Percentiles rank a stretch among this genome's conserved stretches.
phyloP scores from a whole-genome alignment of 2,113 vertebrate genomes.

The Rhadina sibilatrix region DNA sequence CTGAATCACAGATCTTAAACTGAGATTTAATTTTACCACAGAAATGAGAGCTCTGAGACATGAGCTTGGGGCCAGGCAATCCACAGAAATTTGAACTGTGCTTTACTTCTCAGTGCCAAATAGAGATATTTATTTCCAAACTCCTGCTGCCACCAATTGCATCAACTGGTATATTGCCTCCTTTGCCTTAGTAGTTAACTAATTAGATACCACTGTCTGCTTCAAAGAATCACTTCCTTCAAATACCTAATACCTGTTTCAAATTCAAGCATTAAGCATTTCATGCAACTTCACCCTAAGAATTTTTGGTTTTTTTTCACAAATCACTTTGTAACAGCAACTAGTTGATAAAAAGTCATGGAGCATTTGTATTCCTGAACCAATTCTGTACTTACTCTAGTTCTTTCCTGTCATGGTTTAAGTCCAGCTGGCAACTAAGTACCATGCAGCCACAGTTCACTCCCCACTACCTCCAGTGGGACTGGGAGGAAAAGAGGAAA shows the following conservation, averaged over 20 bases:
- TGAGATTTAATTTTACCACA: constrained; percentile 34
- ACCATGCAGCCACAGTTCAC: not conserved
- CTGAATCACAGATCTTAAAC: not conserved
- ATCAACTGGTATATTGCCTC: constrained; percentile 5
- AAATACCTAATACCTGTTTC: not conserved
- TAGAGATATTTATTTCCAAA: constrained; percentile 50
- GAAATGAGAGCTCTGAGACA: not conserved
- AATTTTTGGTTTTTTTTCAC: not conserved
- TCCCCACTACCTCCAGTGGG: not conserved
- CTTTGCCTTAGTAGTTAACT: constrained; percentile 31
- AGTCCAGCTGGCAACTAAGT: not conserved
- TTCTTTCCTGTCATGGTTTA: not conserved
- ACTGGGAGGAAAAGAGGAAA: not conserved
- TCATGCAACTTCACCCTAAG: not conserved
- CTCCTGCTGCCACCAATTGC: constrained; percentile 47
- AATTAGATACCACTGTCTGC: not conserved
- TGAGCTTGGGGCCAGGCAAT: constrained; percentile 1
- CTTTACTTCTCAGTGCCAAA: constrained; percentile 31
- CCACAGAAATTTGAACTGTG: constrained; percentile 31
- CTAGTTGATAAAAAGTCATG: not conserved
- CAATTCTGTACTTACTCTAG: not conserved
- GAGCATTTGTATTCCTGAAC: not conserved
- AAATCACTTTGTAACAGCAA: not conserved
- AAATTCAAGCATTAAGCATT: not conserved
- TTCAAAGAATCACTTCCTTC: not conserved